Evolutionary conservation across 1,140 invertebrate genomes (phyloP), one percentile per base, ranked within the genome.

Genomic region (Monomorium pharaonis): DNA sequence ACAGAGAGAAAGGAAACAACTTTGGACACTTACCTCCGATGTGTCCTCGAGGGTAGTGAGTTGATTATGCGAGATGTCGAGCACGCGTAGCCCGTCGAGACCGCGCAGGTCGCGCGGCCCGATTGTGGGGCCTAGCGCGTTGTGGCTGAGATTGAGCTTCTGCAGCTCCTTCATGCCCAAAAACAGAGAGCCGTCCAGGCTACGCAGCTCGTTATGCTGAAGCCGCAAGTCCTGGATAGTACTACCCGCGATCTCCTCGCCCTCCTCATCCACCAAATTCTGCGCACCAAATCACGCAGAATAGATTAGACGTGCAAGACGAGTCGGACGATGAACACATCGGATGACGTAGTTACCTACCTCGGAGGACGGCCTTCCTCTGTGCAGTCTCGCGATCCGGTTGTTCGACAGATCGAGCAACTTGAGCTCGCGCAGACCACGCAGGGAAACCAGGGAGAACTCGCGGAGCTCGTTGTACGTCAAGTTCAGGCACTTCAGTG

Each of bases 1-100:
- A 77, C 72, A 4, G 44, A 30, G 30, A 54, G 49, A 42, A 56
- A 56, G 24, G 5, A 33, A n/a, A n/a, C 27, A 10, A n/a, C 60
- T 49, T 33, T 81, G 56, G n/a, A 54, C 42, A 42, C 21, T 81
- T 94, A 98, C 98, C 96, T 97, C 97, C 80, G 97, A 97, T 47
- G 97, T 97, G 94, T 97, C 97, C 92, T 97, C 97, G 21, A 98
- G 95, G 5, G 97, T 97, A 18, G 96, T 96, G 14, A 98, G 95
- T 67, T 96, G 95, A 93, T 98, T 98, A 90, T 97, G 95, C 0
- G 97, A 98, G 18, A 98, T 95, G 92, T 98, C 97, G 7, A 98
- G 94, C 21, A 97, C 94, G 86, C 96, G 96, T 12, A 98, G 94
- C 44, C 96, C 96, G 72, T 97, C 96, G 85, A 98, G 95, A 44